A percentile compares a stretch with the other conserved stretches of the same genome.
Evolutionary conservation across 2,113 vertebrate species (phyloP).

Genomic region (Axis porcinus): DNA sequence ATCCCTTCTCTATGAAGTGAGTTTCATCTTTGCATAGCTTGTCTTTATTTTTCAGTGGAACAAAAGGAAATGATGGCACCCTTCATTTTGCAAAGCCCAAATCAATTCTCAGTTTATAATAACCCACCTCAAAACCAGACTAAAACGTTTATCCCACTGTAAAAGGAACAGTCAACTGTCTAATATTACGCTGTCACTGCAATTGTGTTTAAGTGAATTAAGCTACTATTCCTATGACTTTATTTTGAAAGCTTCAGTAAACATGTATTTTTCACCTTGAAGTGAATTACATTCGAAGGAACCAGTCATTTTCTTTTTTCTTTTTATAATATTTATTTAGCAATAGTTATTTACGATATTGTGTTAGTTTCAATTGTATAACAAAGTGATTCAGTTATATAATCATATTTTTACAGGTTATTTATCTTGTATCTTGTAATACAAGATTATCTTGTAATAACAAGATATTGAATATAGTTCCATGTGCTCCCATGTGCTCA

Average conservation of each 20-base stretch:
- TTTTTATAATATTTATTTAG: too few relatives aligned
- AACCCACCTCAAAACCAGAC: neutral
- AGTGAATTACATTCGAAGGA: neutral
- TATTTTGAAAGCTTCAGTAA: neutral
- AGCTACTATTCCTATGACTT: neutral
- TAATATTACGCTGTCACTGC: neutral
- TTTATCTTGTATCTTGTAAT: too few relatives aligned
- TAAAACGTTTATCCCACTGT: neutral
- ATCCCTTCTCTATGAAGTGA: neutral
- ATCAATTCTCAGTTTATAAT: conserved; percentile 7
- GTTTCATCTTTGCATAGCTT: neutral
- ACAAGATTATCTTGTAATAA: too few relatives aligned
- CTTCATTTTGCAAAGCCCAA: neutral
- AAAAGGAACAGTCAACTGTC: neutral
- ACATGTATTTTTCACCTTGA: neutral
- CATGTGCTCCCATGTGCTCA: too few relatives aligned
- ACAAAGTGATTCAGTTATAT: too few relatives aligned
- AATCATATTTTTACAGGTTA: too few relatives aligned
- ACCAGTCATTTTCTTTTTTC: neutral
- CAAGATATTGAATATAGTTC: too few relatives aligned
- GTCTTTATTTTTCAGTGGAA: neutral
- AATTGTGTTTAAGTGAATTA: neutral
- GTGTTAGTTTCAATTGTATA: too few relatives aligned
- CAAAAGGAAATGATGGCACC: neutral
- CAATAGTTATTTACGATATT: too few relatives aligned